Percentiles rank a stretch among this genome's conserved stretches.
phyloP scores from a whole-genome alignment of 92 coral and sea anemone species.

The Phymanthus crucifer region DNA sequence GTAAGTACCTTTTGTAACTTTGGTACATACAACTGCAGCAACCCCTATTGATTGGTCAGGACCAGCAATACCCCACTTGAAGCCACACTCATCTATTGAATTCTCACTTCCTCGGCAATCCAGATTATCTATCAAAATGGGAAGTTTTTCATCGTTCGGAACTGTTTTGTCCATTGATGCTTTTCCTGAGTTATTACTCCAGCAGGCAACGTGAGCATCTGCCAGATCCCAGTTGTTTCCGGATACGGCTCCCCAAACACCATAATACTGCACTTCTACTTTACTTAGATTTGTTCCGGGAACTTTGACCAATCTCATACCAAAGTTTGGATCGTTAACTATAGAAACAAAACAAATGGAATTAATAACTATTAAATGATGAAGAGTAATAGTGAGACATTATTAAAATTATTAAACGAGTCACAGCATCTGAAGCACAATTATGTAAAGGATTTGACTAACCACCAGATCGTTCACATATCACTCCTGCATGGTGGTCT shows the following conservation, averaged over 20 bases:
- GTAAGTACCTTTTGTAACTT: not conserved
- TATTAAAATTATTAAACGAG: not conserved
- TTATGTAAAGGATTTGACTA: not conserved
- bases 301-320: not conserved
- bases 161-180: not conserved
- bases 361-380: not conserved
- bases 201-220: not conserved
- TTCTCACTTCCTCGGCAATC: not conserved
- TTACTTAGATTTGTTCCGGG: not conserved
- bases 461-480: not conserved
- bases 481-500: constrained; percentile 1
- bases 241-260: not conserved
- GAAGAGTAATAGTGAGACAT: not conserved
- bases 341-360: not conserved
- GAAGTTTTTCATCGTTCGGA: not conserved
- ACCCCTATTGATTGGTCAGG: not conserved
- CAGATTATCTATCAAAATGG: not conserved
- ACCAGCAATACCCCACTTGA: not conserved
- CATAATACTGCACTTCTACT: constrained; percentile 1
- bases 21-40: not conserved
- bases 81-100: not conserved
- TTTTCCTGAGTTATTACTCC: not conserved
- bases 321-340: not conserved
- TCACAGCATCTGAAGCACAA: not conserved
- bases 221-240: not conserved